Base-by-base conservation (phyloP, 2,888 invertebrate species). In the Fissipunctia ypsillon region DNA sequence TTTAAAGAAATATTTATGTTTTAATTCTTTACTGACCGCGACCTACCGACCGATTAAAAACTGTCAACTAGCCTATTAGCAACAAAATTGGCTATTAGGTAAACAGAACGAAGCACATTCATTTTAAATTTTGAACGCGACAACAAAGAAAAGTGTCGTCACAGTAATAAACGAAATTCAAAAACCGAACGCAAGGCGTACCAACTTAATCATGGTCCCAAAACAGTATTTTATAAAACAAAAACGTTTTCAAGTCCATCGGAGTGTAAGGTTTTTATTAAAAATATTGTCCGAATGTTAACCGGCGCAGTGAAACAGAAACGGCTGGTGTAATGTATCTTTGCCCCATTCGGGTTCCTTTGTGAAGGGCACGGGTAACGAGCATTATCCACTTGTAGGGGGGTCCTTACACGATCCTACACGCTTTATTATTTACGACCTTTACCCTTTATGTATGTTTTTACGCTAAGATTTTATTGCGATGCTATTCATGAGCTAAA, bases 401-500 rank as follows among this genome's bases (percentile, higher is more conserved):
- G 83, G 80, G 73, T 86, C 88, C 92, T 90, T 90, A 89, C 87
- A 88, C 90, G 90, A 88, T 92, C 94, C 91, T 92, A 93, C 94
- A 94, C 92, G 94, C 90, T 96, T 94, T 95, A 96, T 96, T 96
- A 96, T 96, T 96, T 95, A 96, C 95, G 95, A 94, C 90, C 89
- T 93, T 88, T 87, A 92, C 95, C 94, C 95, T 95, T 95, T 94
- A 93, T 93, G 94, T 93, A 93, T 94, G 94, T 95, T 95, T 95
- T 94, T 94, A 92, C 91, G 94, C 93, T 95, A 95, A 96, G 95
- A 96, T 96, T 96, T 96, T 95, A 96, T 95, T 94, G 95, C 93
- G 87, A 87, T 87, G 86, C 91, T 94, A 95, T 95, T 96, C 95
- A 95, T 95, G 95, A 94, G 93, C 81, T 90, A 88, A 93, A 93